A percentile compares a stretch with the other conserved stretches of the same genome.
Conservation (phyloP, 2,797 vertebrate genomes). For the Lutjanus campechanus region DNA sequence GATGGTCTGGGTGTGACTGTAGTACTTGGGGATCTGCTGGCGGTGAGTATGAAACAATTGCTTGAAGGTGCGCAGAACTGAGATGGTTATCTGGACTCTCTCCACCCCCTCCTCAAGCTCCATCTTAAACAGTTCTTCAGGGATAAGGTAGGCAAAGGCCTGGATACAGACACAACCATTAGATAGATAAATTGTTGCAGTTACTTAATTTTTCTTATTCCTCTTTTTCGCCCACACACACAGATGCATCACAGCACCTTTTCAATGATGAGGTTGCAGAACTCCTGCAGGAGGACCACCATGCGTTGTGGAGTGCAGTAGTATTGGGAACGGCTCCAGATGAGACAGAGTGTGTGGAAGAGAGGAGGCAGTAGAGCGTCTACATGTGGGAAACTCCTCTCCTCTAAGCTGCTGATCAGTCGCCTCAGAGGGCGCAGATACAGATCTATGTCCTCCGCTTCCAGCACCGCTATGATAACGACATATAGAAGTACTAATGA, state of each 20-base stretch:
- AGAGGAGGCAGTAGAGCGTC: slow-evolving; percentile 87
- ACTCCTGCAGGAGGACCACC: slow-evolving; percentile 89
- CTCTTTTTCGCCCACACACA: neutral
- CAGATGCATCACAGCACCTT: slow-evolving; percentile 79
- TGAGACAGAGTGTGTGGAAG: slow-evolving; percentile 92
- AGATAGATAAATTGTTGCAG: neutral
- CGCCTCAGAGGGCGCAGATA: slow-evolving; percentile 83
- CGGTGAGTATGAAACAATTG: slow-evolving; percentile 78
- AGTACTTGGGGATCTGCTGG: slow-evolving; percentile 65
- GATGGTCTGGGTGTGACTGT: slow-evolving; percentile 48
- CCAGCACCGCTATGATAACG: slow-evolving; percentile 78
- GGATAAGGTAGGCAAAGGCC: slow-evolving; percentile 86
- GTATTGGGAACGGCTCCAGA: slow-evolving; percentile 91
- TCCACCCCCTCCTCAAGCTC: slow-evolving; percentile 86
- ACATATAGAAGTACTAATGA: slow-evolving; percentile 14
- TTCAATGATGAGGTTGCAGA: slow-evolving; percentile 92
- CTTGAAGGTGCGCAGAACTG: slow-evolving; percentile 83
- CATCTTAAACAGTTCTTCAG: slow-evolving; percentile 89
- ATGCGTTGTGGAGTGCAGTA: slow-evolving; percentile 86
- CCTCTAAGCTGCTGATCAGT: slow-evolving; percentile 83
- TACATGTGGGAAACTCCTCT: slow-evolving; percentile 84
- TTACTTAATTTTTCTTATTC: neutral
- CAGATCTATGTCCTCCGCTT: slow-evolving; percentile 84
- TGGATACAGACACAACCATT: slow-evolving; percentile 52
- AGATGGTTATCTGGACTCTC: slow-evolving; percentile 80